Conservation (phyloP, 2,888 invertebrate species). For the Punctoribates punctum region DNA sequence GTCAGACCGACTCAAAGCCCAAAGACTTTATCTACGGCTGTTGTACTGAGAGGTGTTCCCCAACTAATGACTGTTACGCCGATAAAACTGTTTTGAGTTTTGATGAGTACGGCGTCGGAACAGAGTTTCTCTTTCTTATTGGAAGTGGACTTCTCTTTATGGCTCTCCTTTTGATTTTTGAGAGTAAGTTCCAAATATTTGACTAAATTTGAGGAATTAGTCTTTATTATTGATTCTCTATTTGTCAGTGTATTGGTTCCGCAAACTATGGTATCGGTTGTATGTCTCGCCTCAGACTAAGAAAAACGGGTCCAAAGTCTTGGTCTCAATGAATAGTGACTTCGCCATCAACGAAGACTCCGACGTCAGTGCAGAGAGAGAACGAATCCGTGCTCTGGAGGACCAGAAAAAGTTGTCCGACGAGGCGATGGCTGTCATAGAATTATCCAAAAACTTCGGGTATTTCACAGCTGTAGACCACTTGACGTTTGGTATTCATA, state of each 20-base stretch:
- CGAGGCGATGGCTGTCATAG: conserved; percentile 41
- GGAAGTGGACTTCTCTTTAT: conserved; percentile 10
- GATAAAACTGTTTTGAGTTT: background rate
- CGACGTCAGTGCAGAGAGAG: conserved; percentile 37
- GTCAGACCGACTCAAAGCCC: too few relatives aligned
- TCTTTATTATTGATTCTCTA: background rate
- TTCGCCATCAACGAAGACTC: conserved; percentile 17
- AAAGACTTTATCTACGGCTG: too few relatives aligned
- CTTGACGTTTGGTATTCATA: conserved; percentile 47
- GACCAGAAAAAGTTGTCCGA: background rate
- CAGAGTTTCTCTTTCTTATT: conserved; percentile 19
- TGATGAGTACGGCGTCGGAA: conserved; percentile 22
- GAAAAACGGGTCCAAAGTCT: background rate
- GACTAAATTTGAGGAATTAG: background rate
- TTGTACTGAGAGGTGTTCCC: conserved; percentile 7
- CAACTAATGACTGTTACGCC: conserved; percentile 19
- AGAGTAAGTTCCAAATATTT: conserved; percentile 12
- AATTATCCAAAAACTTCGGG: conserved; percentile 46
- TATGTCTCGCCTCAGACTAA: background rate
- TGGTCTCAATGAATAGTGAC: background rate
- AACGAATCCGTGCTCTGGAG: background rate
- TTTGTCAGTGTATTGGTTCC: conserved; percentile 8
- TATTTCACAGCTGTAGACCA: conserved; percentile 47
- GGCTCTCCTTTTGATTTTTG: conserved; percentile 19
- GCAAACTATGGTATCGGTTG: conserved; percentile 3